phyloP scores from a whole-genome alignment of 2,888 invertebrate species.

The Caenorhabditis macrosperma region DNA sequence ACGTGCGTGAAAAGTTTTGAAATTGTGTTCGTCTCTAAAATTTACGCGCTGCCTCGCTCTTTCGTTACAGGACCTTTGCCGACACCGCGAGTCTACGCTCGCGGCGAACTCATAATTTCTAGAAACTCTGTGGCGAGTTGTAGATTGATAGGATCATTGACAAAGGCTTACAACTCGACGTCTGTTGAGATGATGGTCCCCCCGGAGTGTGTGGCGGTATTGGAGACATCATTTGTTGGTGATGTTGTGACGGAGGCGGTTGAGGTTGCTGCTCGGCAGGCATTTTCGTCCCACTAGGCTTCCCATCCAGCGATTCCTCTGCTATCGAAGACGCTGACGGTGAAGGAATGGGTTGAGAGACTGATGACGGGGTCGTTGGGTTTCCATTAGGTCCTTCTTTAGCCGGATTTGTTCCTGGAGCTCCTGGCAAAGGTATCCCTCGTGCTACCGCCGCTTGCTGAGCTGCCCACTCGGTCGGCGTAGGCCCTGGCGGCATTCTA shows the following conservation, averaged over 20 bases:
- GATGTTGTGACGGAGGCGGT: slow-evolving; percentile 7
- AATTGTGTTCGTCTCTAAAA: too few relatives aligned
- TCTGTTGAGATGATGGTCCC: slow-evolving; percentile 5
- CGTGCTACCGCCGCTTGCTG: slow-evolving; percentile 48
- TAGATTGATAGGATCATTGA: too few relatives aligned
- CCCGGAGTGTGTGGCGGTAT: slow-evolving; percentile 42
- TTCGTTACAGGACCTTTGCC: too few relatives aligned
- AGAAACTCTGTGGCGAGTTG: too few relatives aligned
- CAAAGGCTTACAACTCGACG: slow-evolving; percentile 26
- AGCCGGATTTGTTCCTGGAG: background rate
- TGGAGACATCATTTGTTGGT: slow-evolving; percentile 40
- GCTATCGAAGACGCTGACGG: slow-evolving; percentile 65
- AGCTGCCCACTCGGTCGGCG: slow-evolving; percentile 70
- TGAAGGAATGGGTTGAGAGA: slow-evolving; percentile 62
- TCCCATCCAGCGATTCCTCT: slow-evolving; percentile 67
- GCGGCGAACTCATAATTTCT: too few relatives aligned
- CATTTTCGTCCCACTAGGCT: slow-evolving; percentile 30
- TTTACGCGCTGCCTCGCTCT: too few relatives aligned
- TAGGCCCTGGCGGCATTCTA: slow-evolving; percentile 70
- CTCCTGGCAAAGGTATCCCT: background rate
- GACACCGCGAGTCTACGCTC: too few relatives aligned
- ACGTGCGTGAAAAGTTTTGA: too few relatives aligned
- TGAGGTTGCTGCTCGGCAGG: slow-evolving; percentile 9
- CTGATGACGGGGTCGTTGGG: slow-evolving; percentile 62
- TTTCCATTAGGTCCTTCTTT: slow-evolving; percentile 45